A percentile compares a stretch with the other conserved stretches of the same genome.
These are phyloP conservation scores for Malacosoma neustria DNA, from an alignment of 2,888 invertebrate species.

Conservation along the genomic window DNA sequence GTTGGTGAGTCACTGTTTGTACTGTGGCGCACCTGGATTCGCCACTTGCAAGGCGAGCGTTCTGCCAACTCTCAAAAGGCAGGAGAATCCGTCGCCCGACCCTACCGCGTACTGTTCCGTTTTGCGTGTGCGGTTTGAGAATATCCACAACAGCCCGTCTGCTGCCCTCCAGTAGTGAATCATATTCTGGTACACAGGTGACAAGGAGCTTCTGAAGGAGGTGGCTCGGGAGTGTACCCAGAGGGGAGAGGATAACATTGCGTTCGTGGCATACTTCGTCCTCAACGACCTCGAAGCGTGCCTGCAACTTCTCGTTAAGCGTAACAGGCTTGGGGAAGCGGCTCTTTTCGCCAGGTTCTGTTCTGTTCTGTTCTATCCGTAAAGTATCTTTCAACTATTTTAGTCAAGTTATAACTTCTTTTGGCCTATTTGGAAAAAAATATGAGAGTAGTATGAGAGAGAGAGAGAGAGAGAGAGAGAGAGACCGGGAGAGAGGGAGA, in stretches of 20 bases:
- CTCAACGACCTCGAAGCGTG: slow-evolving; percentile 92
- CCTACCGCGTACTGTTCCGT: slow-evolving; percentile 1
- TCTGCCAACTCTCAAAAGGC: neutral
- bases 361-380: too few relatives aligned
- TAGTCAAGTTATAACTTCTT: too few relatives aligned
- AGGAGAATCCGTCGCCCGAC: neutral
- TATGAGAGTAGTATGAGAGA: too few relatives aligned
- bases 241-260: slow-evolving; percentile 89
- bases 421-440: too few relatives aligned
- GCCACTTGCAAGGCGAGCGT: too few relatives aligned
- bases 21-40: too few relatives aligned
- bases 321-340: slow-evolving; percentile 95
- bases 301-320: slow-evolving; percentile 89
- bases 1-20: too few relatives aligned
- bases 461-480: too few relatives aligned
- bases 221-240: slow-evolving; percentile 73
- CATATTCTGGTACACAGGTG: slow-evolving; percentile 78
- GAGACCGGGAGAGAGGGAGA: too few relatives aligned
- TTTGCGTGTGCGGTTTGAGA: slow-evolving; percentile 1
- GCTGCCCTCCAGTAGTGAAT: too few relatives aligned
- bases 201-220: slow-evolving; percentile 84
- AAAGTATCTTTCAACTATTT: too few relatives aligned
- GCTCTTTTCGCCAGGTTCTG: slow-evolving; percentile 96
- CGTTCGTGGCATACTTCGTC: slow-evolving; percentile 93
- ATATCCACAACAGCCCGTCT: too few relatives aligned